Percentiles rank a stretch among this genome's conserved stretches.
Evolutionary conservation across 2,888 invertebrate species (phyloP).

Genomic region (Drosophila ezoana): DNA sequence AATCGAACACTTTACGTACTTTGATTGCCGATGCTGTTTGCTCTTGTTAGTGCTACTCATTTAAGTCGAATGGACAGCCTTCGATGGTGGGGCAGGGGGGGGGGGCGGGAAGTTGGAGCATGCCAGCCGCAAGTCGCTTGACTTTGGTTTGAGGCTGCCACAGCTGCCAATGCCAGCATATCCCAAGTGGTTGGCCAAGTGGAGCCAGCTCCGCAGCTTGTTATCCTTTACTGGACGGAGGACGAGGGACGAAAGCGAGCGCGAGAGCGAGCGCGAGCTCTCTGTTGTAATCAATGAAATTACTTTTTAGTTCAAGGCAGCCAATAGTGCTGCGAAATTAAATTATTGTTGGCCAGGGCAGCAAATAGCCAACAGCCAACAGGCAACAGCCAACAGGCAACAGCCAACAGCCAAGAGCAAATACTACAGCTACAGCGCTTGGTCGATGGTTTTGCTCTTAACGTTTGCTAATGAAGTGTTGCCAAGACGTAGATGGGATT

Average conservation of each 20-base stretch:
- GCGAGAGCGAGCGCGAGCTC: constrained; percentile 16
- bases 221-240: constrained; percentile 47
- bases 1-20: constrained; percentile 46
- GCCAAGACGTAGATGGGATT: constrained; percentile 55
- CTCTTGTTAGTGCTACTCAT: constrained; percentile 51
- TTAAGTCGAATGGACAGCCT: constrained; percentile 18
- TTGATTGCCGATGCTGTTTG: constrained; percentile 46
- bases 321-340: constrained; percentile 71
- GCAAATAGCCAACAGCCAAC: constrained; percentile 1
- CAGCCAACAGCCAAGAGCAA: constrained; percentile 1
- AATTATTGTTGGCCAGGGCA: constrained; percentile 67
- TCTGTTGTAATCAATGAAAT: constrained; percentile 76
- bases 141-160: constrained; percentile 8
- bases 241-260: too few relatives aligned
- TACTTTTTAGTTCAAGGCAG: constrained; percentile 72
- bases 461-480: constrained; percentile 77
- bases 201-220: constrained; percentile 48
- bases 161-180: constrained; percentile 26
- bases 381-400: constrained; percentile 14
- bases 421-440: constrained; percentile 11
- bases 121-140: constrained; percentile 28
- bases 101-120: background rate
- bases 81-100: background rate
- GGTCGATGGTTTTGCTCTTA: constrained; percentile 40
- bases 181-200: constrained; percentile 63